Evolutionary conservation across 2,797 vertebrate species (phyloP), one percentile per base, ranked within the genome.

Genomic region (Pseudochaenichthys georgianus): DNA sequence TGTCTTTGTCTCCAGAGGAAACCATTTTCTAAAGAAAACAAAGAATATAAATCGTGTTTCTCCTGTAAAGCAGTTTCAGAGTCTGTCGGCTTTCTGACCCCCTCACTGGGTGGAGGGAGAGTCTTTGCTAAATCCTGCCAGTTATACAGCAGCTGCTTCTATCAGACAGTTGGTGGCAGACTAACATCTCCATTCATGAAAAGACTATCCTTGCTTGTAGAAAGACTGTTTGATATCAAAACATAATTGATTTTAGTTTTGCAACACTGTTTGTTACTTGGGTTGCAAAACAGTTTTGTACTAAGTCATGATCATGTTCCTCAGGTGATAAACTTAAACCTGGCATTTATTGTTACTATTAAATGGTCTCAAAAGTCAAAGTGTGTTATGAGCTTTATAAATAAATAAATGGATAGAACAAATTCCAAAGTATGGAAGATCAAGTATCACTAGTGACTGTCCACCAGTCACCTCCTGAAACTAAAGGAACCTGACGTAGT

Each of bases 21-120:
- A 99, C 91, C 2, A 99, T 99, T 97, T 98, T 98, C 98, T 99
- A 28, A 15, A 58, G 3, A 45, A 64, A 57, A 59, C 7, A 72
- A 16, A 67, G 41, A 48, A 54, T 13, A 59, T 81, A 4, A 41
- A 31, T 16, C n/a, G 1, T 7, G 9, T 19, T 60, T 54, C 16
- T 31, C 58, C 1, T 0, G 6, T 60, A 4, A 10, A 2, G 4
- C 1, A 10, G 16, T 21, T 8, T 48, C 42, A 15, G 17, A 17
- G 2, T 21, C 2, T 45, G 63, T n/a, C 64, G 17, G 45, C 19
- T 65, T 51, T 81, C 61, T 48, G 74, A 64, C 50, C 62, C 73
- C 53, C 42, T 55, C 34, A 0, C 6, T 11, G 43, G 45, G 11
- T 13, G 17, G n/a, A 46, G 48, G 54, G 0, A 54, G 71, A 74